Conservation (phyloP, 1,140 invertebrate species). For the Ceratina calcarata region DNA sequence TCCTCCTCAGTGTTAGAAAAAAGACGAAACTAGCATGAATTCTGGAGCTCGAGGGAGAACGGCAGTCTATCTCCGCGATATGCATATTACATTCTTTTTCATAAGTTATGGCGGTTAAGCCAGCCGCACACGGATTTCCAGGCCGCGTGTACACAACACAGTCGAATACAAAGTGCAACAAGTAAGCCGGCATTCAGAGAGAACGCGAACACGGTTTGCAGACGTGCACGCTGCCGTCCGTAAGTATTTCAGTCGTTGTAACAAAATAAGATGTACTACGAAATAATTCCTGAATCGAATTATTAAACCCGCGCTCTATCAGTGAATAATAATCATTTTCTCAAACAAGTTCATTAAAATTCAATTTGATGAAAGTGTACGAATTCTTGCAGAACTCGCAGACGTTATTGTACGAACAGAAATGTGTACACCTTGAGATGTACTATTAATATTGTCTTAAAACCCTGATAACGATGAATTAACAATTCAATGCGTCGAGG, state of each 20-base stretch:
- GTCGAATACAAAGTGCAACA: constrained; percentile 29
- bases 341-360: background rate
- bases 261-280: background rate
- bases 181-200: constrained; percentile 7
- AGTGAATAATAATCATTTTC: background rate
- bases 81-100: constrained; percentile 32
- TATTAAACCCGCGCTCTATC: background rate
- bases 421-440: background rate
- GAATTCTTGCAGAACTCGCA: no score
- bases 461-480: background rate
- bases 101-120: constrained; percentile 16
- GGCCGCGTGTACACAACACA: no score
- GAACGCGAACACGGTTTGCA: background rate
- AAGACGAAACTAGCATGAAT: background rate
- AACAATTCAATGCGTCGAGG: background rate
- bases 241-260: no score
- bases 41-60: background rate
- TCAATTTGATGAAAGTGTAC: background rate
- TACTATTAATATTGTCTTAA: background rate
- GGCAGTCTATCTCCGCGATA: constrained; percentile 4
- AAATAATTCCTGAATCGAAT: background rate
- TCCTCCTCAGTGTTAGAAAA: background rate
- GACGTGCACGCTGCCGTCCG: no score
- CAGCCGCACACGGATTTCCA: background rate
- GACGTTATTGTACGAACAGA: no score